Evolutionary conservation across 2,888 invertebrate genomes (phyloP).

Genomic region (Chirona hameri): DNA sequence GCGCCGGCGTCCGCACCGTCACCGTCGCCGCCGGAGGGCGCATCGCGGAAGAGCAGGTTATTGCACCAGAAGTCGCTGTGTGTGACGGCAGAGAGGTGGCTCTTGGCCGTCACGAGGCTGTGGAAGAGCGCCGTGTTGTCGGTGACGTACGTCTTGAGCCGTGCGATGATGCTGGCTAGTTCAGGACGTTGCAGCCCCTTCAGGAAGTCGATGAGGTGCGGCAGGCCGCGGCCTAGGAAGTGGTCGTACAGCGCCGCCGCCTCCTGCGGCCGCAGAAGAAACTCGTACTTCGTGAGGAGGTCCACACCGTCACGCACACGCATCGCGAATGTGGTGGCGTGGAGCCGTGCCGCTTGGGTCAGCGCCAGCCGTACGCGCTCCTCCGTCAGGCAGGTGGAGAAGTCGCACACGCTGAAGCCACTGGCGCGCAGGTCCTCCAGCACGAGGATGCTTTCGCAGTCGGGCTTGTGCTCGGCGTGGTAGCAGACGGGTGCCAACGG

Average conservation of each 20-base stretch:
- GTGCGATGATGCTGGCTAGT: conserved; percentile 32
- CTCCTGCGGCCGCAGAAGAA: conserved; percentile 71
- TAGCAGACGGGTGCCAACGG: conserved; percentile 63
- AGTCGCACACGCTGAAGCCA: conserved; percentile 63
- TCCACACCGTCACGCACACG: conserved; percentile 49
- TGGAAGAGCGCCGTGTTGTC: conserved; percentile 34
- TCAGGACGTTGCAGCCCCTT: conserved; percentile 47
- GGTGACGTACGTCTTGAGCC: conserved; percentile 35
- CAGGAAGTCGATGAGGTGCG: conserved; percentile 68
- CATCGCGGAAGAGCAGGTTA: conserved; percentile 65
- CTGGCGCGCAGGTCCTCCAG: conserved; percentile 61
- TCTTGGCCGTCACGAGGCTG: conserved; percentile 45
- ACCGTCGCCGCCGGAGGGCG: conserved; percentile 41
- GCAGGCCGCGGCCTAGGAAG: conserved; percentile 69
- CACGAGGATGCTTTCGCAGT: conserved; percentile 64
- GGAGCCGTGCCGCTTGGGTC: conserved; percentile 66
- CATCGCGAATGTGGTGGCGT: conserved; percentile 65
- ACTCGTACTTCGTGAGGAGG: conserved; percentile 58
- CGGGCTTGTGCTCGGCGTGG: conserved; percentile 58
- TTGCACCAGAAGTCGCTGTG: conserved; percentile 84
- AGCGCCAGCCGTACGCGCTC: conserved; percentile 66
- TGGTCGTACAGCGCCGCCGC: conserved; percentile 77
- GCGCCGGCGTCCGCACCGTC: conserved; percentile 44
- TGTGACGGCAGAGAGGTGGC: conserved; percentile 62
- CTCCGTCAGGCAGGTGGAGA: conserved; percentile 63